phyloP scores from a whole-genome alignment of 1,140 invertebrate species.

The Aphelinus certus region DNA sequence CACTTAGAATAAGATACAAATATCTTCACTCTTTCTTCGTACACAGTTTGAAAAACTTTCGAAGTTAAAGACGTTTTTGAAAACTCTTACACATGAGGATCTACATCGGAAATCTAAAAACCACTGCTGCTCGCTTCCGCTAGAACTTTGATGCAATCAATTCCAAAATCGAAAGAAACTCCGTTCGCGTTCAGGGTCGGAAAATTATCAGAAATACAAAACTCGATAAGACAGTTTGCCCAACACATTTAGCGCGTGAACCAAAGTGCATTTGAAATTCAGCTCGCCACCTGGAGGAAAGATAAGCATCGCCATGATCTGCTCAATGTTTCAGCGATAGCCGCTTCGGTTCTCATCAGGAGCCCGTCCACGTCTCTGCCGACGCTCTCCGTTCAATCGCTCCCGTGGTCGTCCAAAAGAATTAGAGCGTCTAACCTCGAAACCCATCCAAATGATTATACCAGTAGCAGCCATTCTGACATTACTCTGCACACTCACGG shows the following conservation, averaged over 20 bases:
- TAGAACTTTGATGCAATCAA: background rate
- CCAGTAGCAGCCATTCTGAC: no score
- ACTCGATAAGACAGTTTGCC: no score
- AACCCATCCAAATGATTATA: background rate
- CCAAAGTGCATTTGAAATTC: no score
- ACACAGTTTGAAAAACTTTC: no score
- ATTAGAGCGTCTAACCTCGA: conserved; percentile 8
- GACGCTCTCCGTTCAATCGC: background rate
- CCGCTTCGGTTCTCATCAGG: background rate
- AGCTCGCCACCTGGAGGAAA: background rate
- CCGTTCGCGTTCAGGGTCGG: no score
- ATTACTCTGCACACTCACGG: background rate
- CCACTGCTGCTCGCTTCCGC: background rate
- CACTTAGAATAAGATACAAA: background rate
- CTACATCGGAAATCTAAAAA: no score
- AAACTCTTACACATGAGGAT: no score
- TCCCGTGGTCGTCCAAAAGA: background rate
- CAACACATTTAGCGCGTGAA: no score
- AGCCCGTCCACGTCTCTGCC: background rate
- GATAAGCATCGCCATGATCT: background rate
- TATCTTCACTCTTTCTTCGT: background rate
- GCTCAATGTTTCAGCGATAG: background rate
- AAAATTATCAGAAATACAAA: no score
- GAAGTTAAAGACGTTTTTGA: no score
- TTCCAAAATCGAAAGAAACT: no score